Base-by-base conservation (phyloP, 2,888 invertebrate species). In the Tanytarsus gracilentus region DNA sequence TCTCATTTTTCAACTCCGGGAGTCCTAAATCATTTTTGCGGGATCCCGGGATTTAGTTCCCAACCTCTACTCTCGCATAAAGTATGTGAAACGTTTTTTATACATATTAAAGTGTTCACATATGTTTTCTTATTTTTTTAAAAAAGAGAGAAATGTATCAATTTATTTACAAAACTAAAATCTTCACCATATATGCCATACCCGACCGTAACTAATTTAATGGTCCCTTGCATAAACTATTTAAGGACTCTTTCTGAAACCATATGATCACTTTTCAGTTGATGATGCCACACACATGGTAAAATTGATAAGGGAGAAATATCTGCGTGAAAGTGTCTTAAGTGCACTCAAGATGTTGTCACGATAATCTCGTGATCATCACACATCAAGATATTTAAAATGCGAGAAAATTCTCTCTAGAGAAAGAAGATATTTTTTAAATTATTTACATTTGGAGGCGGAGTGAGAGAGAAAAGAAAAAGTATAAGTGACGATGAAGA, bases 101-200 rank as follows among this genome's bases (percentile, higher is more conserved):
- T n/a, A n/a, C n/a, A n/a, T n/a, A n/a, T n/a, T n/a, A 30, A 58
- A 58, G 48, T 30, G 26, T 58, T 58, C 48, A 58, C 58, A 58
- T 48, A 58, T 58, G 55, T 55, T 40, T 58, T 30, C 27, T 14
- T 18, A 18, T n/a, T n/a, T n/a, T n/a, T 8, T 8, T 27, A 6
- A 50, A 50, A 11, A 8, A 30, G 30, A 4, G 6, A 14, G 40
- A 33, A 55, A 39, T 23, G 23, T 55, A 26, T 23, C 55, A 55
- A 39, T 55, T 39, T 55, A 40, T 55, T 55, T 55, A 55, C 55
- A 3, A 39, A 51, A 27, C 44, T 11, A 48, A 27, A 44, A 36
- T 58, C 16, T n/a, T n/a, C n/a, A n/a, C n/a, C n/a, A n/a, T n/a
- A n/a, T n/a, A n/a, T n/a, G n/a, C n/a, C n/a, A n/a, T n/a, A n/a